Evolutionary conservation across 2,113 vertebrate genomes (phyloP).

Genomic region (Stictonetta naevosa): DNA sequence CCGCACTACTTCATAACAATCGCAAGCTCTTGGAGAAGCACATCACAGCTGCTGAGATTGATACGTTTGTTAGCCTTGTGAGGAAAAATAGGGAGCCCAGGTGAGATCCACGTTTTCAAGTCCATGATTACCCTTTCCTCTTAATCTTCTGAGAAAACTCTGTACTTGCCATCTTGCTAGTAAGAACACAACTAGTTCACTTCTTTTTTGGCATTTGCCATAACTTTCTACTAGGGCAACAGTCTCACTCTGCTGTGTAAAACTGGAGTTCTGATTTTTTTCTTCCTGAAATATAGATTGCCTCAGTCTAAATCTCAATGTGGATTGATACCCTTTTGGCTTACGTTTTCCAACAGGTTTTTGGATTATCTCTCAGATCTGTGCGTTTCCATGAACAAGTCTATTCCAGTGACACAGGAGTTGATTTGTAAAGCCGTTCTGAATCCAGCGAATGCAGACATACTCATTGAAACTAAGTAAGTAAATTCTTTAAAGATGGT

Average conservation of each 20-base stretch:
- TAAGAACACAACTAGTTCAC: background rate
- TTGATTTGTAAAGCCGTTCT: conserved; percentile 96
- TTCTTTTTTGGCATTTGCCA: background rate
- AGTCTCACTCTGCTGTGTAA: background rate
- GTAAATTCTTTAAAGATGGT: background rate
- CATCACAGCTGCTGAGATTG: conserved; percentile 97
- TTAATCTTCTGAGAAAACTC: background rate
- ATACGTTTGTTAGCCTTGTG: conserved; percentile 97
- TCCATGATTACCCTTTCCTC: background rate
- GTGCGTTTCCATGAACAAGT: conserved; percentile 98
- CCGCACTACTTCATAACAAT: conserved; percentile 95
- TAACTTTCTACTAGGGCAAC: background rate
- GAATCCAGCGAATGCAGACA: conserved; percentile 92
- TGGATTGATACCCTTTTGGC: conserved; percentile 33
- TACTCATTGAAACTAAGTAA: conserved; percentile 98
- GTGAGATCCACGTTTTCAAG: conserved; percentile 67
- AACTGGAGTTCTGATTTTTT: background rate
- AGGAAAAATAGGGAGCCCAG: conserved; percentile 97
- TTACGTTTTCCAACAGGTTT: conserved; percentile 79
- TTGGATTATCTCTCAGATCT: conserved; percentile 98
- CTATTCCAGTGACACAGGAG: conserved; percentile 98
- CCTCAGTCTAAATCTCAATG: background rate
- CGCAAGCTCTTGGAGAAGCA: conserved; percentile 97
- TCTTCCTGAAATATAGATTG: background rate
- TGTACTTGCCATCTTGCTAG: background rate